Evolutionary conservation across 2,113 vertebrate species (phyloP).

Genomic region (Bagarius yarrelli): DNA sequence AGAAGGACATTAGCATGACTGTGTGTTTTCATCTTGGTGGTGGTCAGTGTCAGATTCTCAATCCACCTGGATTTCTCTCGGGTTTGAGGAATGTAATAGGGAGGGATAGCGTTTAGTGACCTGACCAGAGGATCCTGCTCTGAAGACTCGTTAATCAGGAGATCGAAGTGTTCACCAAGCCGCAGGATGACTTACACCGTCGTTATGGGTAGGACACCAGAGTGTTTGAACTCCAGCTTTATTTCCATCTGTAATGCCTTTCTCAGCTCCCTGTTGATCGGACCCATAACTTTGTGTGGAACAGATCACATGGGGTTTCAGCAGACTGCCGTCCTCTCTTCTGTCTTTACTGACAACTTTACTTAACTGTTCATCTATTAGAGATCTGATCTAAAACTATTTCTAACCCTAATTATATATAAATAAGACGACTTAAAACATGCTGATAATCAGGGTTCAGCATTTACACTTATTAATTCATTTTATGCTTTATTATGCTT

Average conservation of each 20-base stretch:
- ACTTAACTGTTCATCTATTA: neutral
- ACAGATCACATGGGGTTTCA: neutral
- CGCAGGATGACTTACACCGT: neutral
- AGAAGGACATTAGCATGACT: conserved; percentile 47
- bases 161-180: neutral
- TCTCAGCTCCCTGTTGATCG: neutral
- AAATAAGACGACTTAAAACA: neutral
- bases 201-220: conserved; percentile 15
- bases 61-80: neutral
- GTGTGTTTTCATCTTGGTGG: conserved; percentile 42
- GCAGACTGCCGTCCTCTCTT: neutral
- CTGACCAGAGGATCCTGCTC: neutral
- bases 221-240: neutral
- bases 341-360: neutral
- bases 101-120: neutral
- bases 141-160: neutral
- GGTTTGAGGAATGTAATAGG: neutral
- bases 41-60: neutral
- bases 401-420: neutral
- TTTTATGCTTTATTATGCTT: neutral
- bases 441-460: neutral
- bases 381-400: neutral
- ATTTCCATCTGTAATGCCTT: neutral
- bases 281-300: neutral
- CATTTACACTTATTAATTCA: neutral